A percentile compares a stretch with the other conserved stretches of the same genome.
phyloP scores from a whole-genome alignment of 2,797 vertebrate genomes.

The Sebastes vulpes region DNA sequence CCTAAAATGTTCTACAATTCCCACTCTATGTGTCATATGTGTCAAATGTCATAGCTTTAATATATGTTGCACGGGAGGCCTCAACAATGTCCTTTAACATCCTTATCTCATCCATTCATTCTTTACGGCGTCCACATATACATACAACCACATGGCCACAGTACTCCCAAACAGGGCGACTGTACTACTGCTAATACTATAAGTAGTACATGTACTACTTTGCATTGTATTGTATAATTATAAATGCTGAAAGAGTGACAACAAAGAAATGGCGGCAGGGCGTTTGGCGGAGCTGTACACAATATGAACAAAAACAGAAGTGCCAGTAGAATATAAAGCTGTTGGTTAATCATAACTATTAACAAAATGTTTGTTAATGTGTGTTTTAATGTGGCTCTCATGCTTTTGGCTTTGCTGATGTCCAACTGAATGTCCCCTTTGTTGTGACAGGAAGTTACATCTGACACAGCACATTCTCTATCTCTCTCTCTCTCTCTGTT shows the following conservation, averaged over 20 bases:
- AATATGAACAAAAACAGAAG: background rate
- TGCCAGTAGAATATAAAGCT: background rate
- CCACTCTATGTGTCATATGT: background rate
- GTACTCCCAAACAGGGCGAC: background rate
- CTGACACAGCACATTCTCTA: conserved; percentile 11
- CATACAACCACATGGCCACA: background rate
- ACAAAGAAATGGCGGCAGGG: background rate
- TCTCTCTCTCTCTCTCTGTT: background rate
- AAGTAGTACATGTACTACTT: accelerated
- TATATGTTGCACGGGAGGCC: background rate
- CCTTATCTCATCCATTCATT: background rate
- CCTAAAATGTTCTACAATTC: background rate
- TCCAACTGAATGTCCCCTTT: conserved; percentile 10
- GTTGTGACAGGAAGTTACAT: conserved; percentile 40
- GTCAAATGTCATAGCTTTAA: background rate
- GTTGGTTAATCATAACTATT: background rate
- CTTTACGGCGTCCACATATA: background rate
- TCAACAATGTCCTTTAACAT: background rate
- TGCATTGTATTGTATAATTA: background rate
- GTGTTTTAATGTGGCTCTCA: background rate
- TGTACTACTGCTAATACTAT: background rate
- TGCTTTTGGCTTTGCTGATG: background rate
- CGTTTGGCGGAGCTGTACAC: background rate
- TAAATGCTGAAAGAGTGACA: background rate
- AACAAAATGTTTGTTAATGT: background rate